Conservation (phyloP, 2,888 invertebrate species). For the Melikaiella ostensackeni region DNA sequence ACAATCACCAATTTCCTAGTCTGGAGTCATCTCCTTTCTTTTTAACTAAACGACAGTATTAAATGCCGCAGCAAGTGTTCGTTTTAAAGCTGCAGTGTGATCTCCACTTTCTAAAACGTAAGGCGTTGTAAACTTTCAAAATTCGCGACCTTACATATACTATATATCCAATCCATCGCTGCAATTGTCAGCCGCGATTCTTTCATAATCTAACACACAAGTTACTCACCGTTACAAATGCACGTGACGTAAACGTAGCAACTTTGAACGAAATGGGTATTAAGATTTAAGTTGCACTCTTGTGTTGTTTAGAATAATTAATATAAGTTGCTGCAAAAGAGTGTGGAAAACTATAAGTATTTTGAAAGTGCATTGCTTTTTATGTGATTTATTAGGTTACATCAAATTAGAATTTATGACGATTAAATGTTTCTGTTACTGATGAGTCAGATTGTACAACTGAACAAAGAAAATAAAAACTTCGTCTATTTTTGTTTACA, state of each 20-base stretch:
- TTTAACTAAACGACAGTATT: not conserved
- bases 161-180: not conserved
- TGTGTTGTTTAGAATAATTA: not conserved
- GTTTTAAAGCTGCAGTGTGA: conserved; percentile 9
- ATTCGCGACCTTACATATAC: not conserved
- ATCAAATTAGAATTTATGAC: no score
- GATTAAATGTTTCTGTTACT: no score
- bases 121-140: not conserved
- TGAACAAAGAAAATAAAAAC: no score
- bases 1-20: not conserved
- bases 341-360: not conserved
- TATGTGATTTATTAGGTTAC: not conserved
- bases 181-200: not conserved
- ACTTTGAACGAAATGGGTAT: not conserved
- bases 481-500: no score
- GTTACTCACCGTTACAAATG: not conserved
- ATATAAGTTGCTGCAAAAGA: no score
- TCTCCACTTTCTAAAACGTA: conserved; percentile 23
- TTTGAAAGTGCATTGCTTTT: not conserved
- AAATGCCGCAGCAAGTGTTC: not conserved
- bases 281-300: not conserved
- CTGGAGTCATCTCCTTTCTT: not conserved
- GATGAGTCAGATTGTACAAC: no score
- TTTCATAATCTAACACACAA: not conserved
- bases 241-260: not conserved